A percentile compares a stretch with the other conserved stretches of the same genome.
Evolutionary conservation across 1,140 invertebrate genomes (phyloP).

Genomic region (Scaptomyza montana): DNA sequence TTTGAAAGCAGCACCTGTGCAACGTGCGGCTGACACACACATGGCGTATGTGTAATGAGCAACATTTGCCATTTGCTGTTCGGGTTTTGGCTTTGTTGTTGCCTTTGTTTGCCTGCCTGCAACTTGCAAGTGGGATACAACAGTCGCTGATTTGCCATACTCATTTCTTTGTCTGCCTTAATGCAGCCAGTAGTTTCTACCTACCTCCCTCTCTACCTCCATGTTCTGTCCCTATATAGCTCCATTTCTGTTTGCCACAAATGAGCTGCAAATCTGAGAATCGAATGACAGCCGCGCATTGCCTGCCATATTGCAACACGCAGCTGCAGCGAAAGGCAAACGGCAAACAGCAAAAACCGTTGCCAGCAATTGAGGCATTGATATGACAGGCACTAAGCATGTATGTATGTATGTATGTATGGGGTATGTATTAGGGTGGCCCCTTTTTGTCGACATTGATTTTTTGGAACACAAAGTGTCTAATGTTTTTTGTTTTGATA

Average conservation of each 20-base stretch:
- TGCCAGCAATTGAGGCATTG: not conserved
- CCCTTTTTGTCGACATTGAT: too few relatives aligned
- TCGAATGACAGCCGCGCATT: constrained; percentile 11
- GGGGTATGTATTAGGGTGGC: too few relatives aligned
- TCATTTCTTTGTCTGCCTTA: constrained; percentile 50
- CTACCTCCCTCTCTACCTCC: not conserved
- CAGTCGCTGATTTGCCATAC: constrained; percentile 57
- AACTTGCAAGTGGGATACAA: constrained; percentile 11
- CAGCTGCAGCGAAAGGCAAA: constrained; percentile 3
- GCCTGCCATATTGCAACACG: constrained; percentile 5
- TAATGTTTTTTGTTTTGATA: too few relatives aligned
- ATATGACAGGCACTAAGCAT: not conserved
- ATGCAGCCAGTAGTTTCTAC: not conserved
- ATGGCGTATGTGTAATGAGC: constrained; percentile 24
- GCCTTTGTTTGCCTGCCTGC: not conserved
- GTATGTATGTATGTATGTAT: not conserved
- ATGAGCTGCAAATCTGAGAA: constrained; percentile 22
- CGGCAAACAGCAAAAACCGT: not conserved
- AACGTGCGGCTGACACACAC: constrained; percentile 7
- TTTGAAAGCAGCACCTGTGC: constrained; percentile 5
- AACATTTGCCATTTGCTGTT: constrained; percentile 23
- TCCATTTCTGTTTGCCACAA: constrained; percentile 7
- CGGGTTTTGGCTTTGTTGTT: too few relatives aligned
- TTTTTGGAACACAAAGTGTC: too few relatives aligned
- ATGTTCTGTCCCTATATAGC: not conserved